These are phyloP conservation scores for Platerodrilus igneus DNA, from an alignment of 2,888 invertebrate species.

Conservation along the genomic window DNA sequence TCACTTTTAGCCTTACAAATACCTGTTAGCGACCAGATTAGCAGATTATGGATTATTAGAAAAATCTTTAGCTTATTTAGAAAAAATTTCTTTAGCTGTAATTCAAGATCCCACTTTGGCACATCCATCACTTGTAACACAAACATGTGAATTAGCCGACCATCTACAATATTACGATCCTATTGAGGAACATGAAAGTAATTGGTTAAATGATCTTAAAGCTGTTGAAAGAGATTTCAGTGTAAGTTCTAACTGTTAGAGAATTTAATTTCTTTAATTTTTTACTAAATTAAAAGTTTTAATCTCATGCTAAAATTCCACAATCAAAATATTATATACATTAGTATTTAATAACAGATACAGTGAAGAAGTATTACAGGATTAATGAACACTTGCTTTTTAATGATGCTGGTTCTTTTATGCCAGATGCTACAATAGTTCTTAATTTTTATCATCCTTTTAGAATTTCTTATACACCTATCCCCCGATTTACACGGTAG, in stretches of 20 bases:
- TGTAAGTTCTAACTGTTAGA: conserved; percentile 36
- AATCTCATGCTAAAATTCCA: too few relatives aligned
- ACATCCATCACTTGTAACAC: conserved; percentile 52
- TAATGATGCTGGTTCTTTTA: too few relatives aligned
- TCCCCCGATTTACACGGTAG: too few relatives aligned
- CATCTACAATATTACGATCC: conserved; percentile 46
- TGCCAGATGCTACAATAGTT: too few relatives aligned
- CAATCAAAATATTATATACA: conserved; percentile 7
- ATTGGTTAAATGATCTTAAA: conserved; percentile 56
- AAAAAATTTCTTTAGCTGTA: conserved; percentile 69
- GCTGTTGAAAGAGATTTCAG: conserved; percentile 46
- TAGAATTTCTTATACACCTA: too few relatives aligned
- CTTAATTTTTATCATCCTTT: too few relatives aligned
- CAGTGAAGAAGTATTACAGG: too few relatives aligned
- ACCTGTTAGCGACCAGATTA: conserved; percentile 72
- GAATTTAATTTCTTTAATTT: too few relatives aligned
- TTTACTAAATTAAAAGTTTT: too few relatives aligned
- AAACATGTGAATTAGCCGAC: conserved; percentile 50
- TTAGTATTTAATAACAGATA: too few relatives aligned
- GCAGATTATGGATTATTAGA: conserved; percentile 72
- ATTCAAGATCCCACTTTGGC: conserved; percentile 54
- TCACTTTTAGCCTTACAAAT: conserved; percentile 71
- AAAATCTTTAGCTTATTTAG: conserved; percentile 79
- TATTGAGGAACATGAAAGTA: conserved; percentile 47
- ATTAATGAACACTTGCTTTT: too few relatives aligned